Evolutionary conservation across 2,888 invertebrate species (phyloP).

Genomic region (Eupithecia centaureata): DNA sequence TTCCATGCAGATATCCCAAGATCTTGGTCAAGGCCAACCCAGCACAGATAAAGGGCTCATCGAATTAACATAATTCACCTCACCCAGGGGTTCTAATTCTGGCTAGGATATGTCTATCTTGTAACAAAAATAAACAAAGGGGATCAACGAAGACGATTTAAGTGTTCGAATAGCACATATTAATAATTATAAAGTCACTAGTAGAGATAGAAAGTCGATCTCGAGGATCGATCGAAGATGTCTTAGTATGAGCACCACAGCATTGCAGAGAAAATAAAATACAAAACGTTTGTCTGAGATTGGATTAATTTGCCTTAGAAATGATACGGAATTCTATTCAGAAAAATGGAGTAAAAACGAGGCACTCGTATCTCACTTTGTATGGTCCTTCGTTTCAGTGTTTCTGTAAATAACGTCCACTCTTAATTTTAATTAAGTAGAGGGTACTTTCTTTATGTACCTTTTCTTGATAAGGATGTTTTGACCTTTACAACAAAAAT

Average conservation of each 20-base stretch:
- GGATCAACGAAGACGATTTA: not conserved
- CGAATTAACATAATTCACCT: conserved; percentile 49
- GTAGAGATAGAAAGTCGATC: not conserved
- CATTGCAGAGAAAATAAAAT: not conserved
- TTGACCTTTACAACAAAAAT: conserved; percentile 5
- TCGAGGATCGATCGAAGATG: not conserved
- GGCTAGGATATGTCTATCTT: conserved; percentile 40
- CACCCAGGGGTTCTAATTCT: conserved; percentile 42
- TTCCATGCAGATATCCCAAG: conserved; percentile 48
- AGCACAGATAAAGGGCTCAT: conserved; percentile 38
- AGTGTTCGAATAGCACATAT: not conserved
- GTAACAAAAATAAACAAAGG: conserved; percentile 20
- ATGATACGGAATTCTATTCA: not conserved
- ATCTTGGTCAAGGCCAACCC: conserved; percentile 50
- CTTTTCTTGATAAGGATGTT: not conserved
- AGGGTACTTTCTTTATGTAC: not conserved
- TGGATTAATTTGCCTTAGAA: not conserved
- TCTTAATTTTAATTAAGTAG: conserved; percentile 7
- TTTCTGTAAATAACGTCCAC: not conserved
- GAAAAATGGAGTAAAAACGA: not conserved
- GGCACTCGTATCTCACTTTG: not conserved
- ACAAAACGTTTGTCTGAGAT: not conserved
- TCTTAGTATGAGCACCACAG: too few relatives aligned
- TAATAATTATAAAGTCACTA: not conserved
- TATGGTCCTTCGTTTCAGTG: not conserved